A percentile compares a stretch with the other conserved stretches of the same genome.
These are phyloP conservation scores for Halichondria panicea DNA, from an alignment of 37 sponge, comb jelly and placozoan species.

Conservation along the genomic window DNA sequence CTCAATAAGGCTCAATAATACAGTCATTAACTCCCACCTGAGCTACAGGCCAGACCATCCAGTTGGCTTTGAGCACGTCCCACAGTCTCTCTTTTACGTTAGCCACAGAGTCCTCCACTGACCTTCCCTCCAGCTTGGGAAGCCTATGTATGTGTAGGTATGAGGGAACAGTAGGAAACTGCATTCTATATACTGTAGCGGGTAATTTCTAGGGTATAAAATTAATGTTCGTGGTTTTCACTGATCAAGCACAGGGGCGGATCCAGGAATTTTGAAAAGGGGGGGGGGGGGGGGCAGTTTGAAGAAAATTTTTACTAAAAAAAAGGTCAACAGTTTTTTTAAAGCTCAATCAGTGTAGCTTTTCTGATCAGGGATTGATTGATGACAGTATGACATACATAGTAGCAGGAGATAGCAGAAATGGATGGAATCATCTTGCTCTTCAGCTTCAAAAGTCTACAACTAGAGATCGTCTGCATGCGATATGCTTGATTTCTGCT, in stretches of 20 bases:
- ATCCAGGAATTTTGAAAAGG: neutral
- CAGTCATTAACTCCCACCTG: conserved; percentile 40
- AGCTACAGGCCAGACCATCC: conserved; percentile 63
- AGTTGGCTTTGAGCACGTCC: conserved; percentile 71
- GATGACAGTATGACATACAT: too few species aligned
- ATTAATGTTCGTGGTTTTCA: too few species aligned
- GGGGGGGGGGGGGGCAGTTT: neutral
- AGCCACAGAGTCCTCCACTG: conserved; percentile 4
- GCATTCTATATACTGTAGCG: neutral
- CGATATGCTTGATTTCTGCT: too few species aligned
- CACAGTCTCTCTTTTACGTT: conserved; percentile 42
- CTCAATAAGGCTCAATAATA: neutral
- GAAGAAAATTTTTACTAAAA: neutral
- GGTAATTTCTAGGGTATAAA: neutral
- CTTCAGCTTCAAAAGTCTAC: too few species aligned
- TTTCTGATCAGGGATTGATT: too few species aligned
- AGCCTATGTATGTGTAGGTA: conserved; percentile 25
- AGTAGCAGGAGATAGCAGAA: too few species aligned
- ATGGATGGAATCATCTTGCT: too few species aligned
- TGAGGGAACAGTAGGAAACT: neutral
- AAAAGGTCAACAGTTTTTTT: too few species aligned
- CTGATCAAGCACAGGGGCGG: too few species aligned
- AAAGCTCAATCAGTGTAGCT: too few species aligned
- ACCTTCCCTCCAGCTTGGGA: conserved; percentile 48
- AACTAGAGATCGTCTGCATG: too few species aligned